These are phyloP conservation scores for Oreochromis grahami DNA, from an alignment of 2,797 vertebrate genomes.

Conservation along the genomic window DNA sequence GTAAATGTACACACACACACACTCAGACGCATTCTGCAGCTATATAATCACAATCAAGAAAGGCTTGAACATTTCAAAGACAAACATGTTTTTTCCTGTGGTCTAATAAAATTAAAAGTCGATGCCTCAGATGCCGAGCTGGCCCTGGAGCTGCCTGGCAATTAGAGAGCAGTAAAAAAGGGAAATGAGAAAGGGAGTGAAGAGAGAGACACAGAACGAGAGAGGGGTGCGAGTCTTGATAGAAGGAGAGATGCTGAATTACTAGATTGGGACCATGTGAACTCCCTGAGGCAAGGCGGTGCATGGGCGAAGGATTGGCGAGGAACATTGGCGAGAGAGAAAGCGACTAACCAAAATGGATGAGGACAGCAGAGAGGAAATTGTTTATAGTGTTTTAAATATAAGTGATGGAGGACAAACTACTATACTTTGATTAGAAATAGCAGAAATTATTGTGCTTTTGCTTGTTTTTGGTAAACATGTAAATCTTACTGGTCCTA, in stretches of 20 bases:
- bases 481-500: not conserved
- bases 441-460: rapidly evolving
- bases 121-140: slow-evolving; percentile 70
- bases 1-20: slow-evolving; percentile 12
- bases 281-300: slow-evolving; percentile 46
- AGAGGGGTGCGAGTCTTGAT: slow-evolving; percentile 18
- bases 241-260: slow-evolving; percentile 72
- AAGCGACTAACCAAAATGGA: not conserved
- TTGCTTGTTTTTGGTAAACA: not conserved
- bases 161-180: slow-evolving; percentile 81
- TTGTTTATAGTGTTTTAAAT: not conserved
- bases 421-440: not conserved
- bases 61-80: slow-evolving; percentile 82
- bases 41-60: slow-evolving; percentile 77
- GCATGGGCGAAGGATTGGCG: slow-evolving; percentile 42
- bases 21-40: slow-evolving; percentile 45
- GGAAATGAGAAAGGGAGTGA: slow-evolving; percentile 67
- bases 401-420: not conserved
- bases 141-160: slow-evolving; percentile 73
- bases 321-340: slow-evolving; percentile 34
- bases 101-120: slow-evolving; percentile 84
- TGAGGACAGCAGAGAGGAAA: not conserved
- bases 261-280: slow-evolving; percentile 90
- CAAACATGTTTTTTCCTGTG: slow-evolving; percentile 86
- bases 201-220: not conserved